Evolutionary conservation across 2,113 vertebrate genomes (phyloP).

Genomic region (Vanacampus margaritifer): DNA sequence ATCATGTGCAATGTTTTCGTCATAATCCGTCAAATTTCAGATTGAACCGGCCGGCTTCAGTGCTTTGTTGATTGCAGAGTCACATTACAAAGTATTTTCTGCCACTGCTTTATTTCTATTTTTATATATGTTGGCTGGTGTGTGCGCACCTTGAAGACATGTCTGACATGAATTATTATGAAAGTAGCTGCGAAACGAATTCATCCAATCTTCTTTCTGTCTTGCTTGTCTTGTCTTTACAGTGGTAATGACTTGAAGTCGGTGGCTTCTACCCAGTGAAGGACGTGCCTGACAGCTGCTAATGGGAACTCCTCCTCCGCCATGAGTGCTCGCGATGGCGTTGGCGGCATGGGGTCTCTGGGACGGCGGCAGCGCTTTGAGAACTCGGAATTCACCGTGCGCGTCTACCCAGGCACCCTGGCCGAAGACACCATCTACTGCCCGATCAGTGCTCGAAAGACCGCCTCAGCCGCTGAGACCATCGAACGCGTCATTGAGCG

Average conservation of each 20-base stretch:
- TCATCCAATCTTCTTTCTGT: slow-evolving; percentile 2
- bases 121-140: not conserved
- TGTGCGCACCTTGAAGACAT: not conserved
- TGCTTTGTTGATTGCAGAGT: not conserved
- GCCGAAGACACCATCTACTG: slow-evolving; percentile 96
- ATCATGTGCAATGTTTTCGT: slow-evolving; percentile 32
- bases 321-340: slow-evolving; percentile 95
- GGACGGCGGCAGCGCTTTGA: slow-evolving; percentile 91
- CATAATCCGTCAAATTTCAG: slow-evolving; percentile 42
- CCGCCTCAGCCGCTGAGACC: slow-evolving; percentile 90
- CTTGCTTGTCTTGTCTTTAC: slow-evolving; percentile 18
- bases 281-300: slow-evolving; percentile 75
- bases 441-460: slow-evolving; percentile 88
- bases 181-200: not conserved
- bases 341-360: slow-evolving; percentile 60
- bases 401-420: slow-evolving; percentile 90
- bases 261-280: slow-evolving; percentile 53
- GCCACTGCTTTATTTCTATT: not conserved
- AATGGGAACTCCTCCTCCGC: slow-evolving; percentile 87
- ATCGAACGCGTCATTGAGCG: slow-evolving; percentile 87
- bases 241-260: slow-evolving; percentile 77
- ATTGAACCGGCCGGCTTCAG: slow-evolving; percentile 22
- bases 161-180: not conserved
- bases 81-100: not conserved
- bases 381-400: slow-evolving; percentile 90